A percentile compares a stretch with the other conserved stretches of the same genome.
These are phyloP conservation scores for Polypedilum pembai DNA, from an alignment of 1,140 invertebrate species.

Conservation along the genomic window DNA sequence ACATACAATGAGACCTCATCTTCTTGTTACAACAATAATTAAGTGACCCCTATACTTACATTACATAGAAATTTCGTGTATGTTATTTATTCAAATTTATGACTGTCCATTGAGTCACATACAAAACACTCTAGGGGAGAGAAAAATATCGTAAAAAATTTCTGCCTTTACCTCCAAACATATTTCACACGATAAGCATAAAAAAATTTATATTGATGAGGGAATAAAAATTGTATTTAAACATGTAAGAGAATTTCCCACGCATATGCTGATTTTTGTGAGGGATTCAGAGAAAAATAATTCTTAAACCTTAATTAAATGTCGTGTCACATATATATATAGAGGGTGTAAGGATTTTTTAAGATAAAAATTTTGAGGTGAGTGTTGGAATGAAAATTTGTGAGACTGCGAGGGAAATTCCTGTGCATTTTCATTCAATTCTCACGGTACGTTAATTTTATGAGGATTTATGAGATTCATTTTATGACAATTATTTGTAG, in stretches of 20 bases:
- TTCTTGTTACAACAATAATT: neutral
- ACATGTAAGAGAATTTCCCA: slow-evolving; percentile 25
- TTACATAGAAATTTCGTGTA: neutral
- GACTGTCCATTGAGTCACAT: neutral
- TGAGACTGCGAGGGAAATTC: neutral
- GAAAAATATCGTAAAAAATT: neutral
- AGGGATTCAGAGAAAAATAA: neutral
- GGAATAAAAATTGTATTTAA: neutral
- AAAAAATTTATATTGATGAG: neutral
- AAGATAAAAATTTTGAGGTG: neutral
- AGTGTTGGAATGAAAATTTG: neutral
- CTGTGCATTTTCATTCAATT: neutral
- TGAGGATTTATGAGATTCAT: slow-evolving; percentile 16
- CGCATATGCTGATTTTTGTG: slow-evolving; percentile 4
- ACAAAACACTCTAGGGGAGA: neutral
- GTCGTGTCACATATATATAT: neutral
- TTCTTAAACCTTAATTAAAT: slow-evolving; percentile 14
- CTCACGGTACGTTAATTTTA: slow-evolving; percentile 22
- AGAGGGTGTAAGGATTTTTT: slow-evolving; percentile 11
- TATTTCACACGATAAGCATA: slow-evolving; percentile 12
- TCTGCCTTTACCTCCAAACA: neutral
- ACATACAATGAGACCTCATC: neutral
- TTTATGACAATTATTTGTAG: neutral
- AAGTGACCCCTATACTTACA: slow-evolving; percentile 3
- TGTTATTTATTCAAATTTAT: slow-evolving; percentile 8